Percentiles rank a stretch among this genome's conserved stretches.
phyloP scores from a whole-genome alignment of 1,140 invertebrate genomes.

The Dendrolimus kikuchii region DNA sequence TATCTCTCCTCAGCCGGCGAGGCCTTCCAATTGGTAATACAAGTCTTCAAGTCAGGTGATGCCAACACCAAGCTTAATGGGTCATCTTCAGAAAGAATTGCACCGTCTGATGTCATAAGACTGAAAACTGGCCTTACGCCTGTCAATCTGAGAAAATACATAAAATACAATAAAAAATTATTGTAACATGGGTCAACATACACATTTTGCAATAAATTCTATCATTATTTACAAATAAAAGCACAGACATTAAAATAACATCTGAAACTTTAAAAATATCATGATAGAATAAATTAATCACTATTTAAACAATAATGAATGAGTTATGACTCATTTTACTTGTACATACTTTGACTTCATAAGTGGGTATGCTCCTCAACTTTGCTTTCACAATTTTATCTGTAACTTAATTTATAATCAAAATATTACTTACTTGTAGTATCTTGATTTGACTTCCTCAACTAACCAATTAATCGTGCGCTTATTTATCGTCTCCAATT shows the following conservation, averaged over 20 bases:
- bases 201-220: no score
- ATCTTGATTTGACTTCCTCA: constrained; percentile 78
- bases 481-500: constrained; percentile 72
- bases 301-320: background rate
- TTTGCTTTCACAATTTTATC: no score
- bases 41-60: constrained; percentile 74
- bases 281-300: background rate
- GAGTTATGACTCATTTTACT: background rate
- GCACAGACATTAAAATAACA: background rate
- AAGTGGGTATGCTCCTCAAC: no score
- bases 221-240: no score
- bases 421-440: constrained; percentile 75
- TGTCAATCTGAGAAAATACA: constrained; percentile 70
- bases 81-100: constrained; percentile 77
- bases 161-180: background rate
- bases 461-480: constrained; percentile 80
- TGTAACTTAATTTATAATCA: background rate
- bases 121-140: constrained; percentile 76
- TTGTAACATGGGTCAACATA: no score
- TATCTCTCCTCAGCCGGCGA: constrained; percentile 76
- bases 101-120: constrained; percentile 78
- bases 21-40: constrained; percentile 76
- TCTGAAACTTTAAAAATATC: background rate
- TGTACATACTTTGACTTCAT: background rate
- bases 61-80: constrained; percentile 73